A percentile compares a stretch with the other conserved stretches of the same genome.
Evolutionary conservation across 2,797 vertebrate species (phyloP).

Genomic region (Sebastes hubbsi): DNA sequence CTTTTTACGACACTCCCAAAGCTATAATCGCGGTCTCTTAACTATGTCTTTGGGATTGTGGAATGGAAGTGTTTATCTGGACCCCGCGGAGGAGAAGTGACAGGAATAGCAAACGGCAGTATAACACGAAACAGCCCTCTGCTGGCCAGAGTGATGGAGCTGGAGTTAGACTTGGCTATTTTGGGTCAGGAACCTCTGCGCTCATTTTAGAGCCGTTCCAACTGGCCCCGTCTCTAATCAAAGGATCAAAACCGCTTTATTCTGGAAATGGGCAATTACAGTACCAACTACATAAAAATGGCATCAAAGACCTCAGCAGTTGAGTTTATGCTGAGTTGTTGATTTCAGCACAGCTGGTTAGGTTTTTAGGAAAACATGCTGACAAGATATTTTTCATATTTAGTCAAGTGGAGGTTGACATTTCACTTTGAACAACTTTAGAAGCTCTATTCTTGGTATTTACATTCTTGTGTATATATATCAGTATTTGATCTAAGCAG

Average conservation of each 20-base stretch:
- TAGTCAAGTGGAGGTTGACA: not conserved
- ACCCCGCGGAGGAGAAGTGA: slow-evolving; percentile 52
- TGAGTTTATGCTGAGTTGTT: slow-evolving; percentile 58
- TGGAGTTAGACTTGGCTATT: slow-evolving; percentile 69
- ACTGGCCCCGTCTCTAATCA: slow-evolving; percentile 70
- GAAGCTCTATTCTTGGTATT: not conserved
- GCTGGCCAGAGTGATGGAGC: slow-evolving; percentile 55
- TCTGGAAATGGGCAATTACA: slow-evolving; percentile 74
- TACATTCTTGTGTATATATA: not conserved
- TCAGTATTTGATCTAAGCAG: not conserved
- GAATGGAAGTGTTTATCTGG: slow-evolving; percentile 81
- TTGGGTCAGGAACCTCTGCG: slow-evolving; percentile 64
- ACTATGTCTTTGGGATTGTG: slow-evolving; percentile 76
- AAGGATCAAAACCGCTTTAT: slow-evolving; percentile 65
- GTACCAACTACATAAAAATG: slow-evolving; percentile 54
- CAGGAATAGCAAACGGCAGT: slow-evolving; percentile 74
- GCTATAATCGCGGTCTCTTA: slow-evolving; percentile 80
- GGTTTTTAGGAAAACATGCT: slow-evolving; percentile 39
- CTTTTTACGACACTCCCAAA: slow-evolving; percentile 75
- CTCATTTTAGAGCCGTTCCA: slow-evolving; percentile 65
- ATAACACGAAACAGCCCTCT: slow-evolving; percentile 77
- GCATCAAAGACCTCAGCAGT: slow-evolving; percentile 48
- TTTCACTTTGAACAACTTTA: not conserved
- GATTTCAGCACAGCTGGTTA: slow-evolving; percentile 48
- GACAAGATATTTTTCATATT: slow-evolving; percentile 41